Conservation (phyloP, 2,113 vertebrate species). For the Hymenochirus boettgeri region DNA sequence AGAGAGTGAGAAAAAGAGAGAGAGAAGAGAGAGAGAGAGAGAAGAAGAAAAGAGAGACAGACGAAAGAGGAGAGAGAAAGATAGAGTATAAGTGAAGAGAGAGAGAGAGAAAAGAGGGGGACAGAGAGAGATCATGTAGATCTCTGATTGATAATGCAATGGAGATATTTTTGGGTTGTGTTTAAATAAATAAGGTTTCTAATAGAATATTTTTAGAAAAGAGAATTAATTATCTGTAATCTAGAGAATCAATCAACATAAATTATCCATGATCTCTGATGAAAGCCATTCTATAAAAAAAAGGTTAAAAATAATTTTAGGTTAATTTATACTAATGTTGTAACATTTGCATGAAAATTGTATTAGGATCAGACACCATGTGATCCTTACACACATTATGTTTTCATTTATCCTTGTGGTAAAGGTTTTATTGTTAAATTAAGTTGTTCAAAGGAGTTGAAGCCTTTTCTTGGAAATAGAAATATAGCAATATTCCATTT, state of each 20-base stretch:
- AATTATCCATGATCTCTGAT: slow-evolving; percentile 44
- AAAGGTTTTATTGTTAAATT: slow-evolving; percentile 56
- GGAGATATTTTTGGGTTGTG: neutral
- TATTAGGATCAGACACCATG: slow-evolving; percentile 53
- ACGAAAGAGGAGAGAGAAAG: too few species aligned
- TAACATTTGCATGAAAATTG: slow-evolving; percentile 62
- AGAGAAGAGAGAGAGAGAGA: too few species aligned
- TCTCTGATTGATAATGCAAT: too few species aligned
- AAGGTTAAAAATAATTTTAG: slow-evolving; percentile 52
- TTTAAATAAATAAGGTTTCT: neutral
- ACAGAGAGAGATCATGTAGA: too few species aligned
- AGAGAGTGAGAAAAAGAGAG: too few species aligned
- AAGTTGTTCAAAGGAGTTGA: slow-evolving; percentile 61
- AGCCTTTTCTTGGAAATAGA: slow-evolving; percentile 58
- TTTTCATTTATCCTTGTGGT: slow-evolving; percentile 48
- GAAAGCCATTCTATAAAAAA: slow-evolving; percentile 47
- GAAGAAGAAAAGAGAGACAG: too few species aligned
- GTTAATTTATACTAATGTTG: slow-evolving; percentile 48
- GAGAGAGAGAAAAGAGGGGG: too few species aligned
- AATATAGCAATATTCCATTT: slow-evolving; percentile 56
- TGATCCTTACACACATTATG: slow-evolving; percentile 53
- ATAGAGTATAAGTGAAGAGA: too few species aligned
- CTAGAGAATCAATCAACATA: slow-evolving; percentile 51
- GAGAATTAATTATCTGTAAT: slow-evolving; percentile 46
- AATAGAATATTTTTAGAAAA: neutral